These are phyloP conservation scores for Ganaspis sp. DNA, from an alignment of 1,140 invertebrate genomes.

Conservation along the genomic window DNA sequence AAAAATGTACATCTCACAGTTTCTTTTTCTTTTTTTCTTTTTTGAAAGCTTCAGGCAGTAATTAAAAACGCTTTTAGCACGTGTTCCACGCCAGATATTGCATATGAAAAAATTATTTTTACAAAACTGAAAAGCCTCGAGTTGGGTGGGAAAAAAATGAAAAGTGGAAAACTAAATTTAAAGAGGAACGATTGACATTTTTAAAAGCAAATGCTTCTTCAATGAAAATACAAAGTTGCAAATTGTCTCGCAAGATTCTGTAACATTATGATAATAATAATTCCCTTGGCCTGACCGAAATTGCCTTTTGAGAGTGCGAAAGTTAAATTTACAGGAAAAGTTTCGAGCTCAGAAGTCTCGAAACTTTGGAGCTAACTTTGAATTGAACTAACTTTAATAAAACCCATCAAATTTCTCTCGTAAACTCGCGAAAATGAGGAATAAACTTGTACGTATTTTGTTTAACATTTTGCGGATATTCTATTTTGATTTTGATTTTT, in stretches of 20 bases:
- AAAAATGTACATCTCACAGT: not conserved
- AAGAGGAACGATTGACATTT: slow-evolving; percentile 15
- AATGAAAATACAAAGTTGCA: not conserved
- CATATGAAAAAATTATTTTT: not conserved
- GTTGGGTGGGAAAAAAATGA: slow-evolving; percentile 4
- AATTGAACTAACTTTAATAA: not conserved
- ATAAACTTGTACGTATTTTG: too few relatives aligned
- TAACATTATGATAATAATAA: slow-evolving; percentile 20
- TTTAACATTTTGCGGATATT: too few relatives aligned
- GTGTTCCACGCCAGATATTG: not conserved
- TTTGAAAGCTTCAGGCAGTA: slow-evolving; percentile 12
- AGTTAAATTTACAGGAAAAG: slow-evolving; percentile 24
- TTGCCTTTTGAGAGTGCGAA: not conserved
- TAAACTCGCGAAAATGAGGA: not conserved
- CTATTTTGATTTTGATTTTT: too few relatives aligned
- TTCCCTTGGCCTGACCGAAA: slow-evolving; percentile 5
- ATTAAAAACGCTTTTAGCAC: slow-evolving; percentile 27
- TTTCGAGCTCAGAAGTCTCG: not conserved
- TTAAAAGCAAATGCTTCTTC: not conserved
- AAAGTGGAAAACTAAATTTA: slow-evolving; percentile 7
- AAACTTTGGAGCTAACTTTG: slow-evolving; percentile 19
- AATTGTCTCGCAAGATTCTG: not conserved
- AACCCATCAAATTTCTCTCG: not conserved
- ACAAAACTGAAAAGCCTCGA: not conserved
- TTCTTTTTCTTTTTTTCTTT: not conserved